These are phyloP conservation scores for Hypocryptadius cinnamomeus DNA, from an alignment of 2,113 vertebrate species.

Conservation along the genomic window DNA sequence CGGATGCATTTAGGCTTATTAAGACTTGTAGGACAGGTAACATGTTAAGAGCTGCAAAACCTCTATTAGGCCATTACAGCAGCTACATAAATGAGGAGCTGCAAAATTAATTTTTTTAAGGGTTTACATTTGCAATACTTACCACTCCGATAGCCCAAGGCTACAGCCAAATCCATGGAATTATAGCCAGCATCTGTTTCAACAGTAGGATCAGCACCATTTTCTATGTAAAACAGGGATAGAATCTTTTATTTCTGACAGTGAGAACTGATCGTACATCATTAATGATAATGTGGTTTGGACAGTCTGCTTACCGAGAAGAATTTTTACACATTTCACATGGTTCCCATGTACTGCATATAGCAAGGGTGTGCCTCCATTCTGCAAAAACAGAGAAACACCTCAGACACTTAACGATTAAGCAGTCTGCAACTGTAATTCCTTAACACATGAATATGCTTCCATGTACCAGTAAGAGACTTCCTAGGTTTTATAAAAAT, in stretches of 20 bases:
- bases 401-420: neutral
- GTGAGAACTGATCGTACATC: neutral
- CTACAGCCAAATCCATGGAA: constrained; percentile 97
- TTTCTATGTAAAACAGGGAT: constrained; percentile 74
- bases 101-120: neutral
- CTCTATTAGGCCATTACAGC: neutral
- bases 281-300: neutral
- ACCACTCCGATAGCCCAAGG: constrained; percentile 93
- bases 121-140: constrained; percentile 14
- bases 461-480: neutral
- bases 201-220: constrained; percentile 89
- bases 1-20: neutral
- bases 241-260: neutral
- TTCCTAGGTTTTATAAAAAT: neutral
- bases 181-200: constrained; percentile 98
- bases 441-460: neutral
- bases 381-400: constrained; percentile 72
- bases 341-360: constrained; percentile 99
- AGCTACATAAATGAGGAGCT: neutral
- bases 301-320: constrained; percentile 78
- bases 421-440: neutral
- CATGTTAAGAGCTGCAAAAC: neutral
- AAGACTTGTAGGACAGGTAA: neutral
- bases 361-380: constrained; percentile 91
- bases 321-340: constrained; percentile 93